A percentile compares a stretch with the other conserved stretches of the same genome.
These are phyloP conservation scores for Fregata magnificens DNA, from an alignment of 2,113 vertebrate species.

Conservation along the genomic window DNA sequence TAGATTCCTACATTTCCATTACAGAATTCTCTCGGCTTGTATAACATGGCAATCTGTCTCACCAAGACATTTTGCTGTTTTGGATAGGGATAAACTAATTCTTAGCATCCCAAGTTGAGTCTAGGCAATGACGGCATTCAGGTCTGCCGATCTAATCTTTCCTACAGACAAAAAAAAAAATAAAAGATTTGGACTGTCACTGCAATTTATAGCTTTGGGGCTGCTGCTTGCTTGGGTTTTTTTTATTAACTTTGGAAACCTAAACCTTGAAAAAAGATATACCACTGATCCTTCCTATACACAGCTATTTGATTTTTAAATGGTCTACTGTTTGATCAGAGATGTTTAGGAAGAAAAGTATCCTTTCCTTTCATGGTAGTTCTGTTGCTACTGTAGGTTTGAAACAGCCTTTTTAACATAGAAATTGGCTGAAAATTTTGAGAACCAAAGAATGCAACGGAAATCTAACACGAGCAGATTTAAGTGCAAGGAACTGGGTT, in stretches of 20 bases:
- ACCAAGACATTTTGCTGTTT: neutral
- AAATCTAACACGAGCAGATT: neutral
- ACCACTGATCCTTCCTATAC: neutral
- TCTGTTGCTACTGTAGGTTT: neutral
- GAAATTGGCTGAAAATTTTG: neutral
- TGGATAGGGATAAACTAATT: neutral
- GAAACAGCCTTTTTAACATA: neutral
- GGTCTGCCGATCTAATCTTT: neutral
- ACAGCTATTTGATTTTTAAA: neutral
- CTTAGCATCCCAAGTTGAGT: neutral
- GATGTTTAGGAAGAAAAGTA: neutral
- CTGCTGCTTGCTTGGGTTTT: neutral
- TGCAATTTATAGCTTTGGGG: neutral
- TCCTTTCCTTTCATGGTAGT: neutral
- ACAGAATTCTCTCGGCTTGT: neutral
- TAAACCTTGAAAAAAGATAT: neutral
- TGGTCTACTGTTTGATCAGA: neutral
- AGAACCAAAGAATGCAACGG: neutral
- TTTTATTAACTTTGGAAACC: neutral
- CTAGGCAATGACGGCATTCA: neutral
- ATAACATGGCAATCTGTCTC: neutral
- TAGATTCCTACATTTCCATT: neutral
- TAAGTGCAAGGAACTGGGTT: neutral
- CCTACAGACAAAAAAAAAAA: neutral
- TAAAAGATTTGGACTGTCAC: neutral